phyloP scores from a whole-genome alignment of 2,797 vertebrate species.

The Pteropus rufus region DNA sequence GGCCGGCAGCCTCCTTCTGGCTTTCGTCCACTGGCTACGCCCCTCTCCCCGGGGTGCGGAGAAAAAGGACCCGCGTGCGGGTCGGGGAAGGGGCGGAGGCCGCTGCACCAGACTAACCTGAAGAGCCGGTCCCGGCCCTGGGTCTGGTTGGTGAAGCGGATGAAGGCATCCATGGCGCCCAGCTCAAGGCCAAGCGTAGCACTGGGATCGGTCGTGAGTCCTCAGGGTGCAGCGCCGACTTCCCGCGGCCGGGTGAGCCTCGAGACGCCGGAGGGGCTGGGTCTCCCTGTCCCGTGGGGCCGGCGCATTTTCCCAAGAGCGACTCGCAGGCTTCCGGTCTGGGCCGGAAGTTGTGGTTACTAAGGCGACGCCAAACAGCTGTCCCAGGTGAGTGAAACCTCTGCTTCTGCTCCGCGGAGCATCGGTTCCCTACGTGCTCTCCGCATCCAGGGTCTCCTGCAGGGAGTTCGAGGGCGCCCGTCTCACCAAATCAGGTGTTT shows the following conservation, averaged over 20 bases:
- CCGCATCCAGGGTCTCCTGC: too few species aligned
- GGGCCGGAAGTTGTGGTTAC: constrained; percentile 67
- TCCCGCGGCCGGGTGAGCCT: accelerated
- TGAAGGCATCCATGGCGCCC: constrained; percentile 88
- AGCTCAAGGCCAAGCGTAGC: background rate
- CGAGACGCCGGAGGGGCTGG: accelerated
- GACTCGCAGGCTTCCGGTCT: background rate
- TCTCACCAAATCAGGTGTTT: background rate
- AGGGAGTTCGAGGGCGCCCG: background rate
- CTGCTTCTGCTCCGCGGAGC: accelerated
- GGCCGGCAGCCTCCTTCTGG: background rate
- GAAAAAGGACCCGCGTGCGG: background rate
- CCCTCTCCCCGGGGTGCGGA: background rate
- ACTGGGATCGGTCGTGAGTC: background rate
- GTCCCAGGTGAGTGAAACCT: background rate
- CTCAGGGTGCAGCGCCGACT: accelerated
- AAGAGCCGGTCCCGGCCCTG: constrained; percentile 93
- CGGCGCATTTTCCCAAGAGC: accelerated
- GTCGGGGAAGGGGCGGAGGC: background rate
- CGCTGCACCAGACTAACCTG: constrained; percentile 83
- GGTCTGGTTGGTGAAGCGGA: constrained; percentile 87
- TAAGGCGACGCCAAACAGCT: constrained; percentile 49
- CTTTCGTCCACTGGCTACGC: background rate
- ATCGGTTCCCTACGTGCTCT: accelerated
- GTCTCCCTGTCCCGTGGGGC: background rate